Conservation (phyloP, 2,888 invertebrate genomes). For the Lasius platythorax region DNA sequence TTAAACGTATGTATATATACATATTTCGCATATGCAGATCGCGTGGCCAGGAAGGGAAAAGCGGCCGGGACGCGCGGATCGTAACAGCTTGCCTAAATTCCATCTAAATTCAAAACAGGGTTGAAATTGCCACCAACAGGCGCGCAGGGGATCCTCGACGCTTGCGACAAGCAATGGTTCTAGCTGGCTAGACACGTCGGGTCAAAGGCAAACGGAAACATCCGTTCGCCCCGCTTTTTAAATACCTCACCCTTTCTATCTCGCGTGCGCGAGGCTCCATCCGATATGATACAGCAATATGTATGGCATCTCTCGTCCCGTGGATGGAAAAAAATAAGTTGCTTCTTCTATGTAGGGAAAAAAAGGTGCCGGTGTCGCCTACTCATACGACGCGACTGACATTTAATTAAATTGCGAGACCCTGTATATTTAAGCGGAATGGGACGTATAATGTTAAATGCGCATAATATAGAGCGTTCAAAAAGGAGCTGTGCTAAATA, state of each 20-base stretch:
- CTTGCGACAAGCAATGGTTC: conserved; percentile 55
- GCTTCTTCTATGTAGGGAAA: conserved; percentile 2
- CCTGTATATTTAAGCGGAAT: not conserved
- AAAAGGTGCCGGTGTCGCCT: not conserved
- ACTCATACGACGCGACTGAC: conserved; percentile 16
- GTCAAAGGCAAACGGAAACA: conserved; percentile 52
- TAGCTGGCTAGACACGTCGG: conserved; percentile 39
- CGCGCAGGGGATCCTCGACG: conserved; percentile 61
- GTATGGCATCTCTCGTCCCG: not conserved
- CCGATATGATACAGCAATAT: conserved; percentile 3
- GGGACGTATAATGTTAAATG: conserved; percentile 4
- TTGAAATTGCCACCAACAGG: conserved; percentile 79
- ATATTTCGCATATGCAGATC: conserved; percentile 47
- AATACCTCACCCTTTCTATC: not conserved
- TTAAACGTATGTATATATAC: conserved; percentile 21
- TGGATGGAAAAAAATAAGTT: conserved; percentile 8
- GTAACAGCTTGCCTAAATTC: conserved; percentile 82
- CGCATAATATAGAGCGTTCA: conserved; percentile 4
- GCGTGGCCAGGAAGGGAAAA: conserved; percentile 6
- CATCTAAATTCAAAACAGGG: conserved; percentile 82
- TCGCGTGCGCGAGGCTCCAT: not conserved
- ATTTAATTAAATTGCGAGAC: conserved; percentile 37
- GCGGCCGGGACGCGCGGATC: conserved; percentile 31
- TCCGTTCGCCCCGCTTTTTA: conserved; percentile 36
- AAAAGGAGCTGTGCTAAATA: conserved; percentile 10